These are phyloP conservation scores for Ctenochaetus hawaiiensis DNA, from an alignment of 2,797 vertebrate genomes.

Conservation along the genomic window DNA sequence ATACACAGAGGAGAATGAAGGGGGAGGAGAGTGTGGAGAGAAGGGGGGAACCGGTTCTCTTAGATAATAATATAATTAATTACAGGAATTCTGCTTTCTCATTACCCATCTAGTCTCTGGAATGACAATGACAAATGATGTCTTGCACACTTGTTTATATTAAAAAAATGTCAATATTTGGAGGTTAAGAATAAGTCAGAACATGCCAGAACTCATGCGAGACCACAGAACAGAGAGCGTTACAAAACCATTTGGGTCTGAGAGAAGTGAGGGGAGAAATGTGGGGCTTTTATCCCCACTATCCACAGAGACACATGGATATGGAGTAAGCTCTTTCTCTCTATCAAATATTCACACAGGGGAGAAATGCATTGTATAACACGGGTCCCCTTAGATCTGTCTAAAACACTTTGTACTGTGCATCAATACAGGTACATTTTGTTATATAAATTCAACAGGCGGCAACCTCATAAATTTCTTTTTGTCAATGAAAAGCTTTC, in stretches of 20 bases:
- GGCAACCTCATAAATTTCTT: slow-evolving; percentile 22
- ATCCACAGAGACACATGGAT: slow-evolving; percentile 57
- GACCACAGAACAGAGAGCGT: slow-evolving; percentile 41
- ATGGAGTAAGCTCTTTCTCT: slow-evolving; percentile 63
- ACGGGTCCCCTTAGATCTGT: slow-evolving; percentile 40
- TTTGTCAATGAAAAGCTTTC: slow-evolving; percentile 37
- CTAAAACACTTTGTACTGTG: slow-evolving; percentile 49
- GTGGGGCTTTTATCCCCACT: slow-evolving; percentile 71
- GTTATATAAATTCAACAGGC: slow-evolving; percentile 57
- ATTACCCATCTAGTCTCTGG: slow-evolving; percentile 36
- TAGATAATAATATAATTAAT: slow-evolving; percentile 73
- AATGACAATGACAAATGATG: slow-evolving; percentile 42
- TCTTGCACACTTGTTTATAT: slow-evolving; percentile 23
- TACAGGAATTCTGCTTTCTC: slow-evolving; percentile 60
- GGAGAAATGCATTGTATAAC: slow-evolving; percentile 64
- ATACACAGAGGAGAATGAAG: slow-evolving; percentile 74
- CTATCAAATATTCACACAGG: slow-evolving; percentile 81
- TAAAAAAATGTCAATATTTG: slow-evolving; percentile 43
- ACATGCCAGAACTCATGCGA: slow-evolving; percentile 42
- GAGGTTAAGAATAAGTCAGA: slow-evolving; percentile 39
- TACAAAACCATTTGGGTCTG: slow-evolving; percentile 66
- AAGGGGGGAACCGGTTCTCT: slow-evolving; percentile 33
- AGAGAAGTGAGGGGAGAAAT: slow-evolving; percentile 59
- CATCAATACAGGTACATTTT: slow-evolving; percentile 63
- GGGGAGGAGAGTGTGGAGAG: slow-evolving; percentile 27